Conservation (phyloP, 2,888 invertebrate species). For the Melanchra persicariae region DNA sequence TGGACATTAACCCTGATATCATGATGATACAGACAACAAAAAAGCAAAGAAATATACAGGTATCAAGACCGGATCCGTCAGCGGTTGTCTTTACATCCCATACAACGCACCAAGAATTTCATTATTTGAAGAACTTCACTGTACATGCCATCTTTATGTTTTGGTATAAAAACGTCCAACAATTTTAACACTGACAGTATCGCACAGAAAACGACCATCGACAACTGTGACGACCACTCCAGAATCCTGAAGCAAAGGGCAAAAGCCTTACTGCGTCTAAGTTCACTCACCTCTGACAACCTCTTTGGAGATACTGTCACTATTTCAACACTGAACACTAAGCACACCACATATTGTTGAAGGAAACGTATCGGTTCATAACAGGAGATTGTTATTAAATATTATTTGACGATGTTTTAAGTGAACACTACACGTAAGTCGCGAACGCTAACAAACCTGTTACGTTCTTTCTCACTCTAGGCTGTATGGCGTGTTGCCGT, state of each 20-base stretch:
- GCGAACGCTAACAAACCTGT: constrained; percentile 78
- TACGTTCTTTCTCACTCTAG: constrained; percentile 84
- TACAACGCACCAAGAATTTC: not conserved
- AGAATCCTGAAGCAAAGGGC: constrained; percentile 77
- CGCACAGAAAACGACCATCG: constrained; percentile 53
- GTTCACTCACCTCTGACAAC: constrained; percentile 83
- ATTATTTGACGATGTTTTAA: constrained; percentile 79
- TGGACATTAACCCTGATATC: constrained; percentile 50
- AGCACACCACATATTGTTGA: constrained; percentile 71
- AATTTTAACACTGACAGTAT: constrained; percentile 49
- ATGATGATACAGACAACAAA: constrained; percentile 46
- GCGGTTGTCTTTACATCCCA: constrained; percentile 17
- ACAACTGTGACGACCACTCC: constrained; percentile 59
- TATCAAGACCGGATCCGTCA: constrained; percentile 56
- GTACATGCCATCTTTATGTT: not conserved
- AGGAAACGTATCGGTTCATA: constrained; percentile 71
- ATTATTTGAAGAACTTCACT: not conserved
- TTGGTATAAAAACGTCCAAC: constrained; percentile 1
- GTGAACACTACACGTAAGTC: constrained; percentile 75
- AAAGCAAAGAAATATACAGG: constrained; percentile 50
- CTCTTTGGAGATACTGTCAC: constrained; percentile 72
- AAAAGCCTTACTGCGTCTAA: constrained; percentile 76
- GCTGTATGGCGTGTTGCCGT: constrained; percentile 77
- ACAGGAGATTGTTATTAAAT: constrained; percentile 83
- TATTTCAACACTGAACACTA: constrained; percentile 70